A percentile compares a stretch with the other conserved stretches of the same genome.
These are phyloP conservation scores for Mormyrops boulengeri DNA, from an alignment of 2,797 vertebrate species.

Conservation along the genomic window DNA sequence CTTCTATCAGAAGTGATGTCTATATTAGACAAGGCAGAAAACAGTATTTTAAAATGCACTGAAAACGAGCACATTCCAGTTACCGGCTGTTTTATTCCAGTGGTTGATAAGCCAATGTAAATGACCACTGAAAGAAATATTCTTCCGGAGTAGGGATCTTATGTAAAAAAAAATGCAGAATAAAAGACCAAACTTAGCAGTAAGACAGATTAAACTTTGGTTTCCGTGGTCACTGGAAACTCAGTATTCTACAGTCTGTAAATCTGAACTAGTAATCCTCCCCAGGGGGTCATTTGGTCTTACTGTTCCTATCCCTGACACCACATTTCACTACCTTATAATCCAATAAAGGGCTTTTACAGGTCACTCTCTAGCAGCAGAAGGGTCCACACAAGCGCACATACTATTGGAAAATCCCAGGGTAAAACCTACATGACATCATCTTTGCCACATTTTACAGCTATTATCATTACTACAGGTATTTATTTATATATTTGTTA, in stretches of 20 bases:
- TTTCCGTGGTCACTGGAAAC: neutral
- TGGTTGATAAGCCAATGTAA: neutral
- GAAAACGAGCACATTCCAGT: neutral
- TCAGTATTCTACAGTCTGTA: neutral
- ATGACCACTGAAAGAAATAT: neutral
- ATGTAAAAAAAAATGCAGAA: neutral
- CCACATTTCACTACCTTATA: constrained; percentile 7
- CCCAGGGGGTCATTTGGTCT: neutral
- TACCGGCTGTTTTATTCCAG: neutral
- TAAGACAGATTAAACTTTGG: neutral
- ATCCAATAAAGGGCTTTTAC: constrained; percentile 27
- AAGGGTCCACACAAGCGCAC: neutral
- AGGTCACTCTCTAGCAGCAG: neutral
- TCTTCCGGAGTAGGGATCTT: neutral
- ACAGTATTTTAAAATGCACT: neutral
- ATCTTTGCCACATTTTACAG: neutral
- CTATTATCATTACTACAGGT: neutral
- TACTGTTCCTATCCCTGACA: neutral
- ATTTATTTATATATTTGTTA: neutral
- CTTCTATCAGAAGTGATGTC: neutral
- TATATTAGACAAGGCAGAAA: neutral
- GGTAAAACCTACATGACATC: neutral
- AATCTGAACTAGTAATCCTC: neutral
- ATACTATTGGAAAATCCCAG: neutral
- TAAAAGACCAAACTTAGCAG: neutral